A percentile compares a stretch with the other conserved stretches of the same genome.
Conservation (phyloP, 1,140 invertebrate species). For the Hylyphantes graminicola region DNA sequence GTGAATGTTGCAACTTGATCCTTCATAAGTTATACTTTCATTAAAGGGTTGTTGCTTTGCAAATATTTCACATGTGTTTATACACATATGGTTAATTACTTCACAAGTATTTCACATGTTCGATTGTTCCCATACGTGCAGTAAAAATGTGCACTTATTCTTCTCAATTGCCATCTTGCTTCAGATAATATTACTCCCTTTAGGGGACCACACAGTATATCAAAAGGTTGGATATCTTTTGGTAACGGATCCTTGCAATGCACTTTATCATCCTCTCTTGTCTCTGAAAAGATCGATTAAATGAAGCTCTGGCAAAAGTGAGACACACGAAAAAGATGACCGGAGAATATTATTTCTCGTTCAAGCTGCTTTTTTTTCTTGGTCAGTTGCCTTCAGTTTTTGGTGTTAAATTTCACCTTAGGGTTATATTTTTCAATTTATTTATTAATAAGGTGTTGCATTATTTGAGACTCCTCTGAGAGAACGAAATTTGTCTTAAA, state of each 20-base stretch:
- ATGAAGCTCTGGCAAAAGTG: neutral
- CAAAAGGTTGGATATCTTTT: conserved; percentile 24
- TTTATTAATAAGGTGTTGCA: conserved; percentile 22
- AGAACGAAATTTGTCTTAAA: too few relatives aligned
- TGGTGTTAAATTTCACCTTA: neutral
- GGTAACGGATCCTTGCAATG: conserved; percentile 34
- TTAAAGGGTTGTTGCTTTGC: too few relatives aligned
- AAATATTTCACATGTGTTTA: too few relatives aligned
- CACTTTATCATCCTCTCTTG: conserved; percentile 37
- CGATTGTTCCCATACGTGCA: too few relatives aligned
- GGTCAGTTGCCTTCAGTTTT: neutral
- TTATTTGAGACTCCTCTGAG: conserved; percentile 1
- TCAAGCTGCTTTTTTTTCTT: conserved; percentile 15
- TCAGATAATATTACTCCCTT: conserved; percentile 12
- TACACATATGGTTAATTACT: too few relatives aligned
- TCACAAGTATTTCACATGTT: too few relatives aligned
- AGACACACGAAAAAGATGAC: conserved; percentile 24
- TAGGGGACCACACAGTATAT: neutral
- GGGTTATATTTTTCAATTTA: neutral
- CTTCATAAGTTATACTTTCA: too few relatives aligned
- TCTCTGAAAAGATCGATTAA: conserved; percentile 27
- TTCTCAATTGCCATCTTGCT: conserved; percentile 28
- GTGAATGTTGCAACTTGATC: too few relatives aligned
- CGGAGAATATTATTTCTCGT: conserved; percentile 50
- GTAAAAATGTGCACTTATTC: too few relatives aligned